These are phyloP conservation scores for Beris morrisii DNA, from an alignment of 2,888 invertebrate species.

Conservation along the genomic window DNA sequence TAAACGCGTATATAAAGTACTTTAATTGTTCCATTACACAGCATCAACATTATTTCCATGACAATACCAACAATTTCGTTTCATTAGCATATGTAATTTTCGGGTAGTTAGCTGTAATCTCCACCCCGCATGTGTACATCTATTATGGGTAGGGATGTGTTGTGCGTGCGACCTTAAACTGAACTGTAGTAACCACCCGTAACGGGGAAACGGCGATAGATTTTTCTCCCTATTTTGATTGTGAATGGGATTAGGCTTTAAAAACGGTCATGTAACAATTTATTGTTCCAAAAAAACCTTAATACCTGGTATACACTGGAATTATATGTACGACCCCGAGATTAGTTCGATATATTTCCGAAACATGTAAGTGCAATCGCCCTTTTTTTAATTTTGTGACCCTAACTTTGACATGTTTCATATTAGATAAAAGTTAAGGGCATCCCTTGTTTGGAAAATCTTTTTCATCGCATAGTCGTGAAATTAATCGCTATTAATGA, in stretches of 20 bases:
- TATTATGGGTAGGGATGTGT: neutral
- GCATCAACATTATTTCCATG: constrained; percentile 44
- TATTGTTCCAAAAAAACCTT: constrained; percentile 30
- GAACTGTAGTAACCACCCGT: constrained; percentile 8
- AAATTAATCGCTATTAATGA: constrained; percentile 43
- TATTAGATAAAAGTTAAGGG: constrained; percentile 14
- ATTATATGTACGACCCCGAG: constrained; percentile 29
- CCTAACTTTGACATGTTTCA: neutral
- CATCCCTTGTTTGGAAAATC: constrained; percentile 9
- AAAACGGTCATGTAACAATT: constrained; percentile 36
- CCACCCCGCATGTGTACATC: constrained; percentile 1
- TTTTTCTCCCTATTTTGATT: constrained; percentile 19
- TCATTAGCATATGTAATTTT: constrained; percentile 40
- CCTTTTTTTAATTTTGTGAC: constrained; percentile 4
- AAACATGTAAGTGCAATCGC: constrained; percentile 40
- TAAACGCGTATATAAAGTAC: constrained; percentile 24
- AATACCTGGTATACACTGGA: constrained; percentile 35
- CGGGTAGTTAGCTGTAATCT: constrained; percentile 35
- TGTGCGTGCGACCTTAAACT: constrained; percentile 8
- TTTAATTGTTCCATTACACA: constrained; percentile 35
- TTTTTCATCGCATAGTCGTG: constrained; percentile 25
- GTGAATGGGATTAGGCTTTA: constrained; percentile 35
- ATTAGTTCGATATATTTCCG: constrained; percentile 37
- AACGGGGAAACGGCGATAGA: constrained; percentile 7
- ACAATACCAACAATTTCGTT: constrained; percentile 41